Percentiles rank a stretch among this genome's conserved stretches.
Conservation (phyloP, 2,888 invertebrate species). For the Mantis religiosa region DNA sequence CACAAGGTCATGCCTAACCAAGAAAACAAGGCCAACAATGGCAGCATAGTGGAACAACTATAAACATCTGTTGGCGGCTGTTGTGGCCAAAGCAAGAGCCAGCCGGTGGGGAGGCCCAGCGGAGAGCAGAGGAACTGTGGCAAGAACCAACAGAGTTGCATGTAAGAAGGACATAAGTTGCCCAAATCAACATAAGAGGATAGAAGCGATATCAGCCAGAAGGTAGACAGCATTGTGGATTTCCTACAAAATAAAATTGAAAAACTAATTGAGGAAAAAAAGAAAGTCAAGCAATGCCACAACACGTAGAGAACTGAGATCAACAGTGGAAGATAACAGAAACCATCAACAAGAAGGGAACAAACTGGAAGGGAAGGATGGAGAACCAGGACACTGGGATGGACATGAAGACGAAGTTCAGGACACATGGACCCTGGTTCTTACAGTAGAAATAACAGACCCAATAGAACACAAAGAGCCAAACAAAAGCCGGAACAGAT, state of each 20-base stretch:
- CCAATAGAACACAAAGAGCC: no score
- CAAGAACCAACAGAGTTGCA: not conserved
- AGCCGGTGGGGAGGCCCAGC: not conserved
- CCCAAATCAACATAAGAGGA: not conserved
- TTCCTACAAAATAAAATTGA: not conserved
- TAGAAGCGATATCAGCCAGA: not conserved
- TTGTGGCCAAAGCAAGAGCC: not conserved
- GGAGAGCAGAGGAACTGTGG: not conserved
- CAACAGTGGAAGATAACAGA: not conserved
- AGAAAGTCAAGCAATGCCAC: not conserved
- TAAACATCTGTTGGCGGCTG: not conserved
- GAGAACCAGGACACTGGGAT: not conserved
- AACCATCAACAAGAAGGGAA: not conserved
- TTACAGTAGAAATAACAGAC: no score
- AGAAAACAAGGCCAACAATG: not conserved
- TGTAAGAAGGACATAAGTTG: not conserved
- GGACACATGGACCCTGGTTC: no score
- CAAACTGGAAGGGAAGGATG: not conserved
- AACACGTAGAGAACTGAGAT: not conserved
- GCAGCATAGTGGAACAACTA: not conserved
- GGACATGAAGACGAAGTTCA: not conserved
- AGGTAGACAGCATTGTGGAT: no score
- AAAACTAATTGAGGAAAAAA: no score
- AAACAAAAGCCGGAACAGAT: no score
- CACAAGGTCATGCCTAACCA: not conserved